Conservation (phyloP, 1,140 invertebrate genomes). For the Drosophila nigromelanica region DNA sequence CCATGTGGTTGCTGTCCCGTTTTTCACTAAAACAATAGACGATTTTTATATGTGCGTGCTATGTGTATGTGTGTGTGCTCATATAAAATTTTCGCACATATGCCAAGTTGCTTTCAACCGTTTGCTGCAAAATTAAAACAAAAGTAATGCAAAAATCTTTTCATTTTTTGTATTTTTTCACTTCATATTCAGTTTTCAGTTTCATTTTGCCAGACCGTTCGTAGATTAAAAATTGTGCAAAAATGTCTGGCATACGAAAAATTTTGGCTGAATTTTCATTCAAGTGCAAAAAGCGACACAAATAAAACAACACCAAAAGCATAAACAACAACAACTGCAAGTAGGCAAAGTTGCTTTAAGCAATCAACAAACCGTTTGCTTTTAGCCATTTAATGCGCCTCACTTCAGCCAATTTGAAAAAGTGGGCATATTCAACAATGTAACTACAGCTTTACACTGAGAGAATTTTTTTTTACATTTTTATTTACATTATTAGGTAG, state of each 20-base stretch:
- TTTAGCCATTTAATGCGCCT: neutral
- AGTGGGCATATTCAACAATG: neutral
- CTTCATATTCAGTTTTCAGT: slow-evolving; percentile 17
- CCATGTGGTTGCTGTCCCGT: slow-evolving; percentile 64
- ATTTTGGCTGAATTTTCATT: slow-evolving; percentile 17
- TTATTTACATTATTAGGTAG: no score
- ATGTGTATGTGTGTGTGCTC: slow-evolving; percentile 26
- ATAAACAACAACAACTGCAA: neutral
- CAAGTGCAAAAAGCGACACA: neutral
- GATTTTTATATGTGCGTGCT: slow-evolving; percentile 44
- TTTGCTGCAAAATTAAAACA: slow-evolving; percentile 77
- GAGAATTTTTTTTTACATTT: no score
- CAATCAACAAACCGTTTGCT: slow-evolving; percentile 11
- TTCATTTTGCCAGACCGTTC: slow-evolving; percentile 11
- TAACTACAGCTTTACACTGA: neutral
- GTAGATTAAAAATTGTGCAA: slow-evolving; percentile 60
- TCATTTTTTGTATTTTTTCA: slow-evolving; percentile 14
- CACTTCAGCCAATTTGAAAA: slow-evolving; percentile 1
- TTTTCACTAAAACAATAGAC: slow-evolving; percentile 64
- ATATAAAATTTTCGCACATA: slow-evolving; percentile 76
- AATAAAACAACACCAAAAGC: neutral
- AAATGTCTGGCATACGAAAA: slow-evolving; percentile 34
- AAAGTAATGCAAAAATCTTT: slow-evolving; percentile 70
- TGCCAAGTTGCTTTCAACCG: slow-evolving; percentile 67
- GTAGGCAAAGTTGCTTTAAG: slow-evolving; percentile 27